phyloP scores from a whole-genome alignment of 1,140 invertebrate species.

The Antheraea mylitta region DNA sequence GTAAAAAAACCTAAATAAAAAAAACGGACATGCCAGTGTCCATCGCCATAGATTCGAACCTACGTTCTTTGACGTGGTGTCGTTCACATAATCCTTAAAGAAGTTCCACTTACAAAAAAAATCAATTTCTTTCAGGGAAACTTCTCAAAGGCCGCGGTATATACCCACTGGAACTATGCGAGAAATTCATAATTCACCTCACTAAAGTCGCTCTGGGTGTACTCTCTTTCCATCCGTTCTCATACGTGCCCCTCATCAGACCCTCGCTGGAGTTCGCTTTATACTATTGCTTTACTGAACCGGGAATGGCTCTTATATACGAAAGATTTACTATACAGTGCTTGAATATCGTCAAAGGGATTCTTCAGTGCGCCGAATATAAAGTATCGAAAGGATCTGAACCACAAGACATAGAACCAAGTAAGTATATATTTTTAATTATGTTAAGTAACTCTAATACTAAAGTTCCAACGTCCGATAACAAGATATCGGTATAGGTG shows the following conservation, averaged over 20 bases:
- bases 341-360: conserved; percentile 92
- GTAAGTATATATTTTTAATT: conserved; percentile 41
- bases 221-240: conserved; percentile 87
- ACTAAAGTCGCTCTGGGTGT: conserved; percentile 89
- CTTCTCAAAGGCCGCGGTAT: conserved; percentile 80
- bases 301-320: conserved; percentile 86
- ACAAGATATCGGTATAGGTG: too few relatives aligned
- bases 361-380: conserved; percentile 88
- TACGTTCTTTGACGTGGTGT: too few relatives aligned
- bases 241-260: conserved; percentile 89
- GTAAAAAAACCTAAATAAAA: too few relatives aligned
- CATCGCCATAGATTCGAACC: too few relatives aligned
- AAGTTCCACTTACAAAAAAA: too few relatives aligned
- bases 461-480: too few relatives aligned
- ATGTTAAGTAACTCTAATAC: too few relatives aligned
- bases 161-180: conserved; percentile 82
- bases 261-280: conserved; percentile 89
- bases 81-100: too few relatives aligned
- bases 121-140: conserved; percentile 79
- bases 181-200: conserved; percentile 90
- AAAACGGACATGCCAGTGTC: too few relatives aligned
- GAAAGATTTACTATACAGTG: conserved; percentile 93
- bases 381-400: conserved; percentile 81
- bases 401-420: conserved; percentile 69
- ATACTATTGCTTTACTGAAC: conserved; percentile 92